Evolutionary conservation across 2,888 invertebrate genomes (phyloP).

Genomic region (Seira sanloemensis): DNA sequence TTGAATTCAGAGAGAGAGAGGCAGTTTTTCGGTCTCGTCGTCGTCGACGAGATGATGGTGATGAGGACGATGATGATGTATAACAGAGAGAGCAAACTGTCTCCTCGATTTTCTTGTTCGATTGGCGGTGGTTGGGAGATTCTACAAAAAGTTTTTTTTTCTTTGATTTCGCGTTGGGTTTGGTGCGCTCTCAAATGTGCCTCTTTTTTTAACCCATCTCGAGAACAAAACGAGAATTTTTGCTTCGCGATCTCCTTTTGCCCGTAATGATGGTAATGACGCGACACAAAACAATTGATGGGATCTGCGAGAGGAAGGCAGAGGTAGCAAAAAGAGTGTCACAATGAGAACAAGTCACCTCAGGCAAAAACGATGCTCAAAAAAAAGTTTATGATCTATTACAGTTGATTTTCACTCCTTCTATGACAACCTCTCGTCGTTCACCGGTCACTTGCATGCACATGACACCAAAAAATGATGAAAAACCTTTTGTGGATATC

Average conservation of each 20-base stretch:
- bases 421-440: background rate
- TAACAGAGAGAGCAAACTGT: constrained; percentile 11
- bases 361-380: background rate
- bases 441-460: background rate
- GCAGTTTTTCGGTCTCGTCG: background rate
- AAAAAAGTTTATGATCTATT: background rate
- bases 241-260: background rate
- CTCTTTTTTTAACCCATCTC: constrained; percentile 1
- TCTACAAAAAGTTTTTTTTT: background rate
- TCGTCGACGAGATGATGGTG: background rate
- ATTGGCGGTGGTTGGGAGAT: background rate
- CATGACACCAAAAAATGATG: background rate
- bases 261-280: background rate
- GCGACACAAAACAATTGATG: background rate
- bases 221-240: background rate
- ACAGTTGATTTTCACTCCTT: background rate
- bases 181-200: background rate
- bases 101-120: background rate
- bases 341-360: background rate
- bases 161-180: background rate
- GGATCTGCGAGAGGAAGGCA: background rate
- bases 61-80: constrained; percentile 3
- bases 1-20: no score
- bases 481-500: background rate
- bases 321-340: background rate